Conservation (phyloP, 2,888 invertebrate genomes). For the Callinectes sapidus region DNA sequence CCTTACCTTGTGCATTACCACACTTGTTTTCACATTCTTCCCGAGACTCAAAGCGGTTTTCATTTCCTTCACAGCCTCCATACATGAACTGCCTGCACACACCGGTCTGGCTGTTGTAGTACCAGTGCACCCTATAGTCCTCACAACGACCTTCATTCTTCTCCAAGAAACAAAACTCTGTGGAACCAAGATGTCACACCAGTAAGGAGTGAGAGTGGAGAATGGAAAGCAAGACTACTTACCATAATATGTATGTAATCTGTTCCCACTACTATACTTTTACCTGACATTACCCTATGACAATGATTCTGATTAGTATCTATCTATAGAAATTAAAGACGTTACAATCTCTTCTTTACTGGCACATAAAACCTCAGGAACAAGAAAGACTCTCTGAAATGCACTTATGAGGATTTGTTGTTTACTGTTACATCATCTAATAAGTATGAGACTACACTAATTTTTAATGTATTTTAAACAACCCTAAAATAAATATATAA, state of each 20-base stretch:
- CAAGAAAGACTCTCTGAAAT: not conserved
- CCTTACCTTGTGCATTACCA: constrained; percentile 80
- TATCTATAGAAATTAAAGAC: no score
- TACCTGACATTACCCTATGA: no score
- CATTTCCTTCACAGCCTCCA: constrained; percentile 89
- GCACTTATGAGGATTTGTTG: no score
- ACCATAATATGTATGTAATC: not conserved
- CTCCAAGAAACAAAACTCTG: constrained; percentile 84
- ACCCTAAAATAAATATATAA: not conserved
- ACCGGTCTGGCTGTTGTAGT: constrained; percentile 84
- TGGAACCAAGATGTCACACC: constrained; percentile 69
- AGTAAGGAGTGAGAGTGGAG: not conserved
- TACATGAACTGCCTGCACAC: constrained; percentile 87
- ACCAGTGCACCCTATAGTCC: constrained; percentile 81
- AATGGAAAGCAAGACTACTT: not conserved
- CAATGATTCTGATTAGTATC: no score
- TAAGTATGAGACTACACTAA: not conserved
- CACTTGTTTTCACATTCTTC: constrained; percentile 85
- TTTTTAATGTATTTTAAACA: not conserved
- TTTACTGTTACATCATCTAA: not conserved
- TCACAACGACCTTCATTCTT: constrained; percentile 83
- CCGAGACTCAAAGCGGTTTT: constrained; percentile 84
- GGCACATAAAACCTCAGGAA: not conserved
- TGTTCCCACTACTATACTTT: not conserved
- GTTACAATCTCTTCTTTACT: not conserved